Conservation (phyloP, 1,140 invertebrate species). For the Bilobella aurantiaca region DNA sequence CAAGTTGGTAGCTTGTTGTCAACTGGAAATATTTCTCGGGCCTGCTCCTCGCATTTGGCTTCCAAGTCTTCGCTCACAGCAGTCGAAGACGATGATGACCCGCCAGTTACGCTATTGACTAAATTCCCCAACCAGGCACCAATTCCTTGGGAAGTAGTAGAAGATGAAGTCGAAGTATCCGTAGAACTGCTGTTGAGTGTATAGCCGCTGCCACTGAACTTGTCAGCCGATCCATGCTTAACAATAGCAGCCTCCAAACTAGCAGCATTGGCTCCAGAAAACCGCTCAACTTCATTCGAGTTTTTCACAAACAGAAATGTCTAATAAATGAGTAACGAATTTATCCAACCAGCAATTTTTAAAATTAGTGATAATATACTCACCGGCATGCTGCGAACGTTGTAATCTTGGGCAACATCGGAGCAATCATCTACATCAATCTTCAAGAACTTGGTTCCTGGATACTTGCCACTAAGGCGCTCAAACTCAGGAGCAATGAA, state of each 20-base stretch:
- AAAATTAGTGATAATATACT: background rate
- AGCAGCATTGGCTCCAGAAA: background rate
- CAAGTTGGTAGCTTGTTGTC: background rate
- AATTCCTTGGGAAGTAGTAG: background rate
- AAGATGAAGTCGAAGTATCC: background rate
- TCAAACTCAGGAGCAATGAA: background rate
- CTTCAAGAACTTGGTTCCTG: slow-evolving; percentile 24
- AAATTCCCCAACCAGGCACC: background rate
- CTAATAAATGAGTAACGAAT: background rate
- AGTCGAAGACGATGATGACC: background rate
- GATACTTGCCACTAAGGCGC: background rate
- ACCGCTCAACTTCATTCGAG: background rate
- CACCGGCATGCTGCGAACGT: slow-evolving; percentile 42
- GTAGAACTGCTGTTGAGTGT: background rate
- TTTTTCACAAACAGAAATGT: slow-evolving; percentile 40
- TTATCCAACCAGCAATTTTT: background rate
- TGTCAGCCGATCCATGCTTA: background rate
- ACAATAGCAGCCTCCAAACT: background rate
- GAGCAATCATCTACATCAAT: slow-evolving; percentile 44
- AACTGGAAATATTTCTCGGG: background rate
- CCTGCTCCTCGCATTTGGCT: background rate
- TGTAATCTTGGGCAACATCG: slow-evolving; percentile 40
- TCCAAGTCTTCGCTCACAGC: background rate
- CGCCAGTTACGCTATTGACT: background rate
- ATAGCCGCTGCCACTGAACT: background rate